Conservation (phyloP, 2,888 invertebrate genomes). For the Idaea aversata region DNA sequence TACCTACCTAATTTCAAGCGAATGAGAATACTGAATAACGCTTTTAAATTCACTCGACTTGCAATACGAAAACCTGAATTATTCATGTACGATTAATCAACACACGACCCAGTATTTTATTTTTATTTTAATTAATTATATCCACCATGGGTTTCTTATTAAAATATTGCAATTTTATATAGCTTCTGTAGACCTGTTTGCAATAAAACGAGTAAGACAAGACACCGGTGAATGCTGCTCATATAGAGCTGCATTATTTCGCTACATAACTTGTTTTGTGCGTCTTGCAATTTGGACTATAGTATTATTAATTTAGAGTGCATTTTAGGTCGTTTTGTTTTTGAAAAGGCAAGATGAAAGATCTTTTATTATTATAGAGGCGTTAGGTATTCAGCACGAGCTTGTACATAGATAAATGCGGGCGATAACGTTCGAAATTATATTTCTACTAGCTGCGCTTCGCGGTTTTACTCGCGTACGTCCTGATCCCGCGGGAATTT, state of each 20-base stretch:
- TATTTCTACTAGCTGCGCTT: not conserved
- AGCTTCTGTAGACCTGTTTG: constrained; percentile 59
- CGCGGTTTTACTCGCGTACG: not conserved
- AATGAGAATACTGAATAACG: not conserved
- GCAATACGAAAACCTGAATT: constrained; percentile 37
- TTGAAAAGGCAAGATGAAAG: constrained; percentile 47
- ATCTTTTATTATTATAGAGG: constrained; percentile 46
- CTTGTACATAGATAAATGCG: constrained; percentile 21
- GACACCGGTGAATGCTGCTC: constrained; percentile 27
- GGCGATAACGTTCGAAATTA: constrained; percentile 1
- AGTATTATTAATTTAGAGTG: constrained; percentile 23
- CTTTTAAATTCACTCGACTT: constrained; percentile 1
- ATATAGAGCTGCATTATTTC: constrained; percentile 47
- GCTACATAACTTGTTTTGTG: constrained; percentile 25
- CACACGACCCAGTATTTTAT: constrained; percentile 43
- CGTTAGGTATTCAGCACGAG: constrained; percentile 38
- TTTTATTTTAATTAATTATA: constrained; percentile 65
- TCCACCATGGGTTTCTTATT: constrained; percentile 61
- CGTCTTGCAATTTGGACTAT: constrained; percentile 22
- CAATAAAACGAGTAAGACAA: constrained; percentile 52
- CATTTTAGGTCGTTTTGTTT: constrained; percentile 21
- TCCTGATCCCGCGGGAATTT: not conserved
- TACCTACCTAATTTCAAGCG: constrained; percentile 16
- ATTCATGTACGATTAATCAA: constrained; percentile 59
- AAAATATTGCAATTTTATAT: constrained; percentile 71